Evolutionary conservation across 2,113 vertebrate genomes (phyloP).

Genomic region (Sorex araneus): DNA sequence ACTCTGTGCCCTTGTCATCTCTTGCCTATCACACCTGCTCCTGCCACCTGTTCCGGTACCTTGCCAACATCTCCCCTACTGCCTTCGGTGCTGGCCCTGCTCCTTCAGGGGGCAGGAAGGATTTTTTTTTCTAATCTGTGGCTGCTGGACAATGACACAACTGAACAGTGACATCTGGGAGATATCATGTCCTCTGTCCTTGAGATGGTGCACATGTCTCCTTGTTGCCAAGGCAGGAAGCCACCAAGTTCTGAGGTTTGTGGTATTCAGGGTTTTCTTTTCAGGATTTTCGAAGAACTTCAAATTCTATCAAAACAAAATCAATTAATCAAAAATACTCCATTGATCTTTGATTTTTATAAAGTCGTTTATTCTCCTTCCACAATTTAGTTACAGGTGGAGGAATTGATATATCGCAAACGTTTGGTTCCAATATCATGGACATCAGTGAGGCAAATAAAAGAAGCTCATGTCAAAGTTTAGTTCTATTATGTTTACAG

Average conservation of each 20-base stretch:
- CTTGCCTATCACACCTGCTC: slow-evolving; percentile 84
- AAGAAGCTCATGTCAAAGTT: slow-evolving; percentile 7
- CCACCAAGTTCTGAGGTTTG: neutral
- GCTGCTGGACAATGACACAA: slow-evolving; percentile 73
- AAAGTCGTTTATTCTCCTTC: neutral
- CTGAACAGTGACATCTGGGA: slow-evolving; percentile 77
- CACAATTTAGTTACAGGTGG: neutral
- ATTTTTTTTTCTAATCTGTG: slow-evolving; percentile 62
- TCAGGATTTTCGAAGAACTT: slow-evolving; percentile 54
- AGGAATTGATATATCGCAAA: neutral
- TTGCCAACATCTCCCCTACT: slow-evolving; percentile 81
- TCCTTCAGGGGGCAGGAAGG: slow-evolving; percentile 61
- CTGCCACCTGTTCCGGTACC: slow-evolving; percentile 77
- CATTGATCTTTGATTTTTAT: neutral
- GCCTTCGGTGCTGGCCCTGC: slow-evolving; percentile 68
- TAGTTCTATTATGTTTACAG: neutral
- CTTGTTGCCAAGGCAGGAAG: slow-evolving; percentile 43
- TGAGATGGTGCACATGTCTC: slow-evolving; percentile 22
- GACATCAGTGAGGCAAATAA: neutral
- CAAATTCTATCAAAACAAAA: slow-evolving; percentile 30
- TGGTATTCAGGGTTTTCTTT: neutral
- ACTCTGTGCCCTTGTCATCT: slow-evolving; percentile 83
- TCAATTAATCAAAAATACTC: slow-evolving; percentile 5
- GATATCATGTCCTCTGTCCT: slow-evolving; percentile 71
- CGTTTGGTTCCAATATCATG: neutral